phyloP scores from a whole-genome alignment of 1,140 invertebrate genomes.

The Achroia grisella region DNA sequence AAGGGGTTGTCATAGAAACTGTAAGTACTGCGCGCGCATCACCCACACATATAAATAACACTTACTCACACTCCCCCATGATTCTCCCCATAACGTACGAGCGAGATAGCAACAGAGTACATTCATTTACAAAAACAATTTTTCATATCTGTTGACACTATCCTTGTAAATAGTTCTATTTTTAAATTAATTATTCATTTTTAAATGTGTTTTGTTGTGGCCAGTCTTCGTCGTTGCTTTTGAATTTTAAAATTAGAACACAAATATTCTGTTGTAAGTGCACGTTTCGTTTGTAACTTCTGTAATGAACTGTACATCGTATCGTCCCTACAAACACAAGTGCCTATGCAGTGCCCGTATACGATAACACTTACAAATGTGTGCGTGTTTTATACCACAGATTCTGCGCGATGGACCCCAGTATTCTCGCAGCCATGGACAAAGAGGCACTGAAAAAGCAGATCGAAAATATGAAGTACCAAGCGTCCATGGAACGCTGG shows the following conservation, averaged over 20 bases:
- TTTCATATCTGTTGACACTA: too few species aligned
- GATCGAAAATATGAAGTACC: constrained; percentile 97
- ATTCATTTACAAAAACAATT: constrained; percentile 29
- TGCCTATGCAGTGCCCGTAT: constrained; percentile 6
- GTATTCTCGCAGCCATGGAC: constrained; percentile 94
- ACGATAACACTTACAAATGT: constrained; percentile 40
- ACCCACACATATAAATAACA: constrained; percentile 25
- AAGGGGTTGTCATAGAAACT: constrained; percentile 72
- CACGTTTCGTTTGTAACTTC: not conserved
- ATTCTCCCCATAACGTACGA: constrained; percentile 43
- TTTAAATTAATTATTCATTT: too few species aligned
- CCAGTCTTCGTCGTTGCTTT: too few species aligned
- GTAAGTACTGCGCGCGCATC: constrained; percentile 66
- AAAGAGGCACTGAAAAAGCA: constrained; percentile 97
- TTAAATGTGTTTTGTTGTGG: too few species aligned
- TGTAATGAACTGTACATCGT: constrained; percentile 6
- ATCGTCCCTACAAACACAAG: constrained; percentile 17
- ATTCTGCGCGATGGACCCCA: constrained; percentile 86
- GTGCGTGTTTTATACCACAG: constrained; percentile 67
- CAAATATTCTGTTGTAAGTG: too few species aligned
- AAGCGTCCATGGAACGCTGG: constrained; percentile 96
- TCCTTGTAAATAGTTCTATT: too few species aligned
- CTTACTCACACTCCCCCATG: constrained; percentile 23
- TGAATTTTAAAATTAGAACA: too few species aligned
- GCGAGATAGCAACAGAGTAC: constrained; percentile 39